Percentiles rank a stretch among this genome's conserved stretches.
Evolutionary conservation across 2,113 vertebrate genomes (phyloP).

Genomic region (Neogobius melanostomus): DNA sequence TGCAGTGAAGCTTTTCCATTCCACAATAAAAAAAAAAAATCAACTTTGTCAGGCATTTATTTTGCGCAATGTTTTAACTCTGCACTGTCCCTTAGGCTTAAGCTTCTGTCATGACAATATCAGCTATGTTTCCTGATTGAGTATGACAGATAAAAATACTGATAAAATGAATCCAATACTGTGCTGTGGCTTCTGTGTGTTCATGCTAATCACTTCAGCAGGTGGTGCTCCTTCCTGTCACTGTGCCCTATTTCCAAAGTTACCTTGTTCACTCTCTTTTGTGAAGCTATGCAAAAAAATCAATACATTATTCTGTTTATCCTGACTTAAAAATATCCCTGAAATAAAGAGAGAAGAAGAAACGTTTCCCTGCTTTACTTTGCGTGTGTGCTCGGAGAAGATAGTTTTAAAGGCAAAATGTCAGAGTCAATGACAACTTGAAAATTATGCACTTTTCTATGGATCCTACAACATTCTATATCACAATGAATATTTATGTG

Average conservation of each 20-base stretch:
- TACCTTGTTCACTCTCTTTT: conserved; percentile 2
- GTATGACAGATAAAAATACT: not conserved
- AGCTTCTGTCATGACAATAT: not conserved
- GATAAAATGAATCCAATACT: not conserved
- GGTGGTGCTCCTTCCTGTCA: conserved; percentile 4
- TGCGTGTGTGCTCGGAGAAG: not conserved
- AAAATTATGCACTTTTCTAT: not conserved
- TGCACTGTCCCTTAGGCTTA: too few relatives aligned
- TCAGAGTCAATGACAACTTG: not conserved
- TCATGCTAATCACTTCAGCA: conserved; percentile 8
- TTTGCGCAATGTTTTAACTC: too few relatives aligned
- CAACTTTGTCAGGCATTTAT: too few relatives aligned
- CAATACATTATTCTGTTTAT: conserved; percentile 10
- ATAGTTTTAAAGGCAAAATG: not conserved
- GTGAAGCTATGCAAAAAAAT: conserved; percentile 9
- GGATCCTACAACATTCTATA: not conserved
- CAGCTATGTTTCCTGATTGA: not conserved
- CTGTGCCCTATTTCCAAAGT: not conserved
- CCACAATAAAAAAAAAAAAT: too few relatives aligned
- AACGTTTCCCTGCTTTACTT: not conserved
- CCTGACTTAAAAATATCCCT: conserved; percentile 1
- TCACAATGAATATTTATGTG: not conserved
- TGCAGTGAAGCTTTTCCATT: too few relatives aligned
- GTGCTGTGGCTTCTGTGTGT: not conserved
- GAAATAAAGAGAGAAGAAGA: not conserved